Conservation (phyloP, 2,888 invertebrate genomes). For the Muschampia plurimacula region DNA sequence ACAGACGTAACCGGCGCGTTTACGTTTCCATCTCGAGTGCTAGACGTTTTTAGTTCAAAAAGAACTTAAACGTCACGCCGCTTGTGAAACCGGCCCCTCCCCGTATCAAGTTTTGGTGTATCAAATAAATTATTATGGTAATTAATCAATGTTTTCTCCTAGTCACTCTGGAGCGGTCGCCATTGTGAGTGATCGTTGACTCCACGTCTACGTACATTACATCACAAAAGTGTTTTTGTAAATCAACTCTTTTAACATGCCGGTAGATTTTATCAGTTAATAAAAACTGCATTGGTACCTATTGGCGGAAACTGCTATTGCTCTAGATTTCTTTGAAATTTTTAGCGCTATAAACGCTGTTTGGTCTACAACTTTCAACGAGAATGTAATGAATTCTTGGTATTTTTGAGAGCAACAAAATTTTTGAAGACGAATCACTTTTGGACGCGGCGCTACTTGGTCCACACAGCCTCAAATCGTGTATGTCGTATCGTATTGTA, state of each 20-base stretch:
- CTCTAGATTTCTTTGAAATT: conserved; percentile 37
- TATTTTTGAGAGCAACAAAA: conserved; percentile 18
- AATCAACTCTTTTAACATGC: conserved; percentile 61
- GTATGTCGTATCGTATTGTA: conserved; percentile 61
- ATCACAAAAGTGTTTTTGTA: conserved; percentile 74
- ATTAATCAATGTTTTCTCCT: conserved; percentile 86
- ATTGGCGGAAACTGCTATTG: conserved; percentile 43
- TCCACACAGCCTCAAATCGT: conserved; percentile 54
- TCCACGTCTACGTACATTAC: conserved; percentile 69
- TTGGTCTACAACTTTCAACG: conserved; percentile 37
- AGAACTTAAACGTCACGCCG: conserved; percentile 67
- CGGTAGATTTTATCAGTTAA: conserved; percentile 52
- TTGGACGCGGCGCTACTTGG: conserved; percentile 51
- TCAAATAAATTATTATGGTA: conserved; percentile 86
- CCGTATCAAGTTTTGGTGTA: conserved; percentile 83
- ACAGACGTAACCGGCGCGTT: conserved; percentile 56
- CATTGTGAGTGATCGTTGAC: conserved; percentile 83
- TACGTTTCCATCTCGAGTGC: conserved; percentile 60
- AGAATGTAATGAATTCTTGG: conserved; percentile 26
- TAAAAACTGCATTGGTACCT: conserved; percentile 48
- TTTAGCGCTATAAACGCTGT: conserved; percentile 24
- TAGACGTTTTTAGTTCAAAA: conserved; percentile 68
- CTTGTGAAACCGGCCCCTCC: conserved; percentile 77
- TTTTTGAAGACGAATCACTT: conserved; percentile 49
- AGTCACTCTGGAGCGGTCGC: conserved; percentile 76